Conservation (phyloP, 2,113 vertebrate species). For the Tamias sibiricus region DNA sequence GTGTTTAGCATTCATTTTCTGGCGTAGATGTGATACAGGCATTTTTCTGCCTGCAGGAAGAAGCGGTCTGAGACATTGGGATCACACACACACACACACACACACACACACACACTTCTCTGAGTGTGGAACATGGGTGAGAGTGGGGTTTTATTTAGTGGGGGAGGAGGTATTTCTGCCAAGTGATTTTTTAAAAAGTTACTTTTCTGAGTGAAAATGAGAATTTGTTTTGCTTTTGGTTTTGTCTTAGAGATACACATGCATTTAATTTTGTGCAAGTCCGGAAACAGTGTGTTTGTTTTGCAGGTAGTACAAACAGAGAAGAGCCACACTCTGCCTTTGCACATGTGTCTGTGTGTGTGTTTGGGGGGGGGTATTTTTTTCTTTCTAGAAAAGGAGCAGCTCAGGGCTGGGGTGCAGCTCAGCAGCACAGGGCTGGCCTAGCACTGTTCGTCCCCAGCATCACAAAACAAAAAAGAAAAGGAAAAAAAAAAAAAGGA, state of each 20-base stretch:
- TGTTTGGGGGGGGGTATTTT: neutral
- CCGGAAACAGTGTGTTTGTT: neutral
- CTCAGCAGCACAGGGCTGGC: no score
- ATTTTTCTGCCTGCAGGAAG: neutral
- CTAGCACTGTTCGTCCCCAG: no score
- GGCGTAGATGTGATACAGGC: rapidly evolving
- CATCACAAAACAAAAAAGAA: no score
- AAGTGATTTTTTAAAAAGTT: neutral
- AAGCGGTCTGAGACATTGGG: neutral
- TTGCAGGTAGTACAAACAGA: neutral
- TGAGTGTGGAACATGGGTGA: neutral
- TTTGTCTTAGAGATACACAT: neutral
- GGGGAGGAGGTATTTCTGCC: neutral
- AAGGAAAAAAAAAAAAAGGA: neutral
- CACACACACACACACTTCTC: neutral
- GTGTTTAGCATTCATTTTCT: neutral
- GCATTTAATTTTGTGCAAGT: neutral
- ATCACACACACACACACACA: neutral
- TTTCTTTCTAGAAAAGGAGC: neutral
- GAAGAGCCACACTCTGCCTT: neutral
- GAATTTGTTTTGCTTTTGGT: neutral
- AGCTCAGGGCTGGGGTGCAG: no score
- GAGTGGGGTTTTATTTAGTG: neutral
- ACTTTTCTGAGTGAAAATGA: slow-evolving; percentile 31
- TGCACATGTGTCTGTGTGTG: neutral